Evolutionary conservation across 2,113 vertebrate species (phyloP).

Genomic region (Oncorhynchus nerka): DNA sequence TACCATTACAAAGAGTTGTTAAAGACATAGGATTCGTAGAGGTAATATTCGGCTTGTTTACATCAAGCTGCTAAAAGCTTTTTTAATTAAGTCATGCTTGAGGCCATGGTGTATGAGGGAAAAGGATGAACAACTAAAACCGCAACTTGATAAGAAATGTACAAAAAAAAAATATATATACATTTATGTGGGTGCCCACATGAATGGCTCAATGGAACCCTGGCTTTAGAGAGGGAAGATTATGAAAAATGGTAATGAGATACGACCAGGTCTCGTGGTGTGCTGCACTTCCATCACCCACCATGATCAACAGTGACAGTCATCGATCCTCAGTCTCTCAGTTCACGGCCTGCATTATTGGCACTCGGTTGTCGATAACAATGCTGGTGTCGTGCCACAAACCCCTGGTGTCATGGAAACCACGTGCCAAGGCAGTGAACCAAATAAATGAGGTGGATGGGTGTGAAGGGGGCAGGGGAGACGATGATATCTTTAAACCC

Average conservation of each 20-base stretch:
- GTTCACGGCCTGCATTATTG: not conserved
- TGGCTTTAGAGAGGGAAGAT: no score
- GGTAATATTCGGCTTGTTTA: no score
- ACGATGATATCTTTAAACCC: constrained; percentile 44
- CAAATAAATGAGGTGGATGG: not conserved
- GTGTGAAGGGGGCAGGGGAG: no score
- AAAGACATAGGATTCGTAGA: no score
- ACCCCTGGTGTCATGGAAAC: constrained; percentile 8
- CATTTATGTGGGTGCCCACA: no score
- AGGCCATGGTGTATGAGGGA: not conserved
- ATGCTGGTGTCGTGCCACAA: not conserved
- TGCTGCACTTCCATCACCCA: not conserved
- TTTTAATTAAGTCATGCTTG: no score
- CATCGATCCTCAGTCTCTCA: not conserved
- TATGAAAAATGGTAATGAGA: no score
- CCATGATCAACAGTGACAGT: constrained; percentile 5
- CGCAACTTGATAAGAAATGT: not conserved
- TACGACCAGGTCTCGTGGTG: no score
- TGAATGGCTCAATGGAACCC: no score
- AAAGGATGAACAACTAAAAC: not conserved
- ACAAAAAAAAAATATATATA: no score
- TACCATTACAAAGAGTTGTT: no score
- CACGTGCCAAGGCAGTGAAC: not conserved
- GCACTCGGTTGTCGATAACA: not conserved
- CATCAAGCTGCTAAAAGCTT: no score